Conservation (phyloP, 2,113 vertebrate genomes). For the Atherinomorus stipes region DNA sequence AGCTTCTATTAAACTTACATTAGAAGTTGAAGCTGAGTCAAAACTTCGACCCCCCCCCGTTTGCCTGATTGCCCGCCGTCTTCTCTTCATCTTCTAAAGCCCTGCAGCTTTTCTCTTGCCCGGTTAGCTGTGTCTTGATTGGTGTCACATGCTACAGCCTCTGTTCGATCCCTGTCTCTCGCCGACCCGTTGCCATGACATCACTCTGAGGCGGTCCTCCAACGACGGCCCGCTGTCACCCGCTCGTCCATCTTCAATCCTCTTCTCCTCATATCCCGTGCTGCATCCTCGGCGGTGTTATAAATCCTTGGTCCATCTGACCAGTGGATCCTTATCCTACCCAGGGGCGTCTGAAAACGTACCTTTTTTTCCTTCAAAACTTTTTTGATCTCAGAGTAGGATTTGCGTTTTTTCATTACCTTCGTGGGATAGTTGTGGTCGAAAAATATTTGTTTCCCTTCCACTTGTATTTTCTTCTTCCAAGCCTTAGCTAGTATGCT, state of each 20-base stretch:
- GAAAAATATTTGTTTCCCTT: neutral
- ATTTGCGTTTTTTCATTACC: constrained; percentile 4
- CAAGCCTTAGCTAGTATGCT: neutral
- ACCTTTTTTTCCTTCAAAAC: neutral
- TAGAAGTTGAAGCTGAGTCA: too few species aligned
- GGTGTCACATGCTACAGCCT: neutral
- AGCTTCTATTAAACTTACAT: too few species aligned
- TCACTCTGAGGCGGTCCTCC: neutral
- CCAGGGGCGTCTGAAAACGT: neutral
- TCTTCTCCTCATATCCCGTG: neutral
- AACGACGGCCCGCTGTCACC: neutral
- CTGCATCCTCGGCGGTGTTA: neutral
- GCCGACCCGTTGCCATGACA: neutral
- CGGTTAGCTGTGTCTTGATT: too few species aligned
- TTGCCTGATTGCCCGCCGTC: neutral
- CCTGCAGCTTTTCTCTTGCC: neutral
- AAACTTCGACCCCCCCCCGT: too few species aligned
- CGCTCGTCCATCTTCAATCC: neutral
- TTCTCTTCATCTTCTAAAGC: neutral
- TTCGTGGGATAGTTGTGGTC: neutral
- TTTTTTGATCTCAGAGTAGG: neutral
- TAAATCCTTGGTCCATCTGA: neutral
- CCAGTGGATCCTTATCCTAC: constrained; percentile 3
- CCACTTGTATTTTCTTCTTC: constrained; percentile 2
- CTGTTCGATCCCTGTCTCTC: neutral